Evolutionary conservation across 1,140 invertebrate genomes (phyloP).

Genomic region (Vollenhovia emeryi): DNA sequence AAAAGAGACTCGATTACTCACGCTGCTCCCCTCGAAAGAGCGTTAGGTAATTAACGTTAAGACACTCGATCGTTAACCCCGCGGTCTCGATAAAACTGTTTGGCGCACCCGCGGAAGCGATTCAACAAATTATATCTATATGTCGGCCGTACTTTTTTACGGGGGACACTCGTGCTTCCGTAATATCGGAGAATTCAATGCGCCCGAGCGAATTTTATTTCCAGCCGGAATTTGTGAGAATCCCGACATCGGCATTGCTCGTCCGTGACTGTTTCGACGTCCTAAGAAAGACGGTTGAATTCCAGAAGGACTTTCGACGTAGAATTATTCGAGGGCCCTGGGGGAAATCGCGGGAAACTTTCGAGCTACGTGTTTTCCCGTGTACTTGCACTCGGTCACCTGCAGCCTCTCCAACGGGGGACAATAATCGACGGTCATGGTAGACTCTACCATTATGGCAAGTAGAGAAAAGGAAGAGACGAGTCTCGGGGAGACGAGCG

Average conservation of each 20-base stretch:
- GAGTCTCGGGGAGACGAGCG: neutral
- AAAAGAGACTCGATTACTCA: conserved; percentile 46
- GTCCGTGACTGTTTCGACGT: conserved; percentile 55
- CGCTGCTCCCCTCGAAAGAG: conserved; percentile 22
- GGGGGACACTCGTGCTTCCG: neutral
- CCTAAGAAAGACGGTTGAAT: conserved; percentile 66
- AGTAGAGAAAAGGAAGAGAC: conserved; percentile 29
- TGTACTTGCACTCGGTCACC: conserved; percentile 15
- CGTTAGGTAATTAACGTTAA: conserved; percentile 5
- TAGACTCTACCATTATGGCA: conserved; percentile 63
- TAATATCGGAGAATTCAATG: conserved; percentile 39
- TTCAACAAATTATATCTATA: neutral
- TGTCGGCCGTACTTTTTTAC: neutral
- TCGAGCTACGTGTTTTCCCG: conserved; percentile 60
- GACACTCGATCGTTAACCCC: neutral
- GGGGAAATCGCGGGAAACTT: conserved; percentile 73
- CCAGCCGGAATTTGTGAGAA: conserved; percentile 53
- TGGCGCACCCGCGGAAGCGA: neutral
- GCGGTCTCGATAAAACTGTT: neutral
- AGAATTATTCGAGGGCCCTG: conserved; percentile 71
- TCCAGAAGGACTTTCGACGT: conserved; percentile 58
- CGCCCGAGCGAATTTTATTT: conserved; percentile 49
- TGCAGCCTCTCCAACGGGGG: conserved; percentile 18
- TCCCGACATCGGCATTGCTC: conserved; percentile 37
- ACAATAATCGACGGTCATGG: conserved; percentile 68